Evolutionary conservation across 2,888 invertebrate genomes (phyloP), one percentile per base, ranked within the genome.

Genomic region (Scaptomyza polygonia): DNA sequence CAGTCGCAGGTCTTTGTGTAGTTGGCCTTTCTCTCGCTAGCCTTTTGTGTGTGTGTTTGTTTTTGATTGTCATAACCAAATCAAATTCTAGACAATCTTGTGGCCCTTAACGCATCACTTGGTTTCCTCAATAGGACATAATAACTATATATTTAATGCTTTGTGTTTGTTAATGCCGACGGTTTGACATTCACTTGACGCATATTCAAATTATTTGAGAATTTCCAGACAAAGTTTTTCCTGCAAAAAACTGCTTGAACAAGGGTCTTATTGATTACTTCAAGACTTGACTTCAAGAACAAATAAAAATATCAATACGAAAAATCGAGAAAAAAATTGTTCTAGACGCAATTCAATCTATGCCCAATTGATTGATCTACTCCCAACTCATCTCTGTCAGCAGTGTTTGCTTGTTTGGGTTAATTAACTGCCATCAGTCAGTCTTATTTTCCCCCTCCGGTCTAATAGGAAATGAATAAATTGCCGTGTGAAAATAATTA

Each of bases 401-500:
- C 49, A 32, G 25, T 25, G 48, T 39, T 64, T 36, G 14, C 36
- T 8, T 9, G 9, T 9, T 47, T 55, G 34, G 52, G 42, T 42
- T 77, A 77, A 77, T 73, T 72, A 72, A 14, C 49, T 57, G 1
- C 39, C 9, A 44, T 70, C 58, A 45, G 52, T 48, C 47, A 47
- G 53, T n/a, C 43, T 11, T 29, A 25, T 5, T 8, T 12, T 9
- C 12, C 34, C 34, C 16, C 27, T 29, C 14, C 5, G 3, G 6
- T 7, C 8, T 7, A 8, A 3, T 36, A 2, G 45, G 12, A 5
- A 39, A 63, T 72, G 70, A 55, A 69, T 75, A 63, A 63, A 62
- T 70, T 62, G 63, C 43, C 68, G 77, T 72, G 81, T 86, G 65
- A 84, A 67, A 69, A 66, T 68, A 79, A 79, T 88, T 83, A 79